Conservation (phyloP, 2,888 invertebrate species). For the Drosophila rubida region DNA sequence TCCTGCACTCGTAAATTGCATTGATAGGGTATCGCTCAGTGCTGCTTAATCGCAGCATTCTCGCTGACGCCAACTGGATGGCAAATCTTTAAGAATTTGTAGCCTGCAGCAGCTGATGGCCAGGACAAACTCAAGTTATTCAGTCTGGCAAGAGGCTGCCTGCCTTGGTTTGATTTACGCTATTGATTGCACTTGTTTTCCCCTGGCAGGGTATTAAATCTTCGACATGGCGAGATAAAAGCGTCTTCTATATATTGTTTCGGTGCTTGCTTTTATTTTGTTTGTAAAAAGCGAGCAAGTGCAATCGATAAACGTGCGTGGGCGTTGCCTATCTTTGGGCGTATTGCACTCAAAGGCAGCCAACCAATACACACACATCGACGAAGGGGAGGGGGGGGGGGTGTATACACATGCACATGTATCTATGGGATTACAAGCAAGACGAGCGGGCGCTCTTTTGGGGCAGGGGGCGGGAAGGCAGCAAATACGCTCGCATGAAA, state of each 20-base stretch:
- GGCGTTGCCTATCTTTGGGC: conserved; percentile 68
- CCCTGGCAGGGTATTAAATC: conserved; percentile 14
- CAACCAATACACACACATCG: conserved; percentile 25
- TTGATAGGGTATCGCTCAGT: not conserved
- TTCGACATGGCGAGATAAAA: not conserved
- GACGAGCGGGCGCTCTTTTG: conserved; percentile 22
- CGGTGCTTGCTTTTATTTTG: conserved; percentile 13
- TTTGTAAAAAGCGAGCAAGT: conserved; percentile 33
- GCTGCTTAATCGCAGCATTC: not conserved
- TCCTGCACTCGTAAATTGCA: conserved; percentile 16
- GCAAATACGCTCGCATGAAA: conserved; percentile 66
- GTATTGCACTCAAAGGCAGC: conserved; percentile 57
- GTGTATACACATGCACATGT: not conserved
- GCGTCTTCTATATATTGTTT: conserved; percentile 8
- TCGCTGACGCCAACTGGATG: too few species aligned
- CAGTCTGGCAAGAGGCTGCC: too few species aligned
- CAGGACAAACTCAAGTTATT: too few species aligned
- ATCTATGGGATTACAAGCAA: conserved; percentile 49
- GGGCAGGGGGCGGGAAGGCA: not conserved
- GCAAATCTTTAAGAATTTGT: too few species aligned
- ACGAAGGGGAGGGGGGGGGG: not conserved
- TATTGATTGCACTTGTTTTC: not conserved
- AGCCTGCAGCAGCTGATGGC: too few species aligned
- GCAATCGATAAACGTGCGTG: conserved; percentile 70
- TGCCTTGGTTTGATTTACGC: too few species aligned